Conservation (phyloP, 2,113 vertebrate genomes). For the Turnix velox region DNA sequence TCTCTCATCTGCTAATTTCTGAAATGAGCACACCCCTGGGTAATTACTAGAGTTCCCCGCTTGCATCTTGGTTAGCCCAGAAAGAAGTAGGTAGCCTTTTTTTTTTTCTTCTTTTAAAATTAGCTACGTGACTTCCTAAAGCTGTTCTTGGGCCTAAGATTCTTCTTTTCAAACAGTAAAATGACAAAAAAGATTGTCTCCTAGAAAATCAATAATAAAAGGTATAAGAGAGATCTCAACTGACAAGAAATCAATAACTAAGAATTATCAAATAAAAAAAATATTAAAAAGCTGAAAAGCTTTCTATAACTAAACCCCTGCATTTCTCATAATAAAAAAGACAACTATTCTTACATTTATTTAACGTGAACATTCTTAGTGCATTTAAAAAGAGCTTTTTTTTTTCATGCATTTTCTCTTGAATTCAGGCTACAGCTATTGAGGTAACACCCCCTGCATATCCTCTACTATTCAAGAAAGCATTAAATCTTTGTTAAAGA, state of each 20-base stretch:
- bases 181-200: not conserved
- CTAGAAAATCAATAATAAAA: not conserved
- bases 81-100: not conserved
- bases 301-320: not conserved
- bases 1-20: not conserved
- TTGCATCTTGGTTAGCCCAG: fast-evolving
- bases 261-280: not conserved
- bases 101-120: not conserved
- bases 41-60: not conserved
- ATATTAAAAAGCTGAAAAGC: not conserved
- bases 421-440: not conserved
- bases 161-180: not conserved
- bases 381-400: not conserved
- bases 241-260: not conserved
- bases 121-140: not conserved
- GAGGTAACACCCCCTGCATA: not conserved
- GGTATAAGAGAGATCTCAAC: not conserved
- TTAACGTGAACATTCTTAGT: not conserved
- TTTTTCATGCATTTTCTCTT: not conserved
- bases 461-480: not conserved
- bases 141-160: not conserved
- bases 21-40: not conserved
- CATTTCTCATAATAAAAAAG: not conserved
- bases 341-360: not conserved
- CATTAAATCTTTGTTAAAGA: not conserved